Base-by-base conservation (phyloP, 2,113 vertebrate genomes). In the Strix aluco region DNA sequence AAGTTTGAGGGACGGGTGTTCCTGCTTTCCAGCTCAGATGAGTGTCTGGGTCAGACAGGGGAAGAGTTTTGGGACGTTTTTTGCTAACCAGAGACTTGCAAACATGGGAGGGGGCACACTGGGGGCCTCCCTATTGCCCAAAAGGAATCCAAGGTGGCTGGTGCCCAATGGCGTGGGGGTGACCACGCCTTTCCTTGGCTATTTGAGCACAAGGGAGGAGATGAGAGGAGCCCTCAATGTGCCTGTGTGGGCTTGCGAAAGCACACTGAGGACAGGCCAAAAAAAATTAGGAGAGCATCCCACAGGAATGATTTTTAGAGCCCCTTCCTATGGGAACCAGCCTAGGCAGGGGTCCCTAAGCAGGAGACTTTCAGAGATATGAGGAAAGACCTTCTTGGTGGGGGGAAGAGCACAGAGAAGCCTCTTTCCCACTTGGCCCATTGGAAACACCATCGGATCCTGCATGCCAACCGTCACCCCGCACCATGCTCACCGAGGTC, bases 211-310 rank as follows among this genome's bases (percentile, higher is more conserved):
- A 19, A 29, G 47, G 32, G 30, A 65, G 77, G 44, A 74, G 65
- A 55, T 0, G 1, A 90, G 75, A 86, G n/a, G 27, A 92, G 71
- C 34, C 47, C 63, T 78, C 19, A 2, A 36, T 9, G n/a, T 4
- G 2, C 0, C 0, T 7, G 5, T 25, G 18, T 65, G 73, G 78
- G 58, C 63, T 88, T 52, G 36, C 0, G 0, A 77, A 81, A 81
- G 44, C 72, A 49, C 44, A 16, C 0, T 10, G 61, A 93, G 63
- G 46, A 81, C 51, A 27, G 49, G 44, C 23, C 36, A 69, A 42
- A 59, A 70, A 77, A 84, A 23, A 15, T 67, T 8, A 90, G 74
- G 62, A 57, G 67, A 80, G 21, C 38, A 81, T 52, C 25, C 62
- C 59, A 55, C 61, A 66, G 65, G 62, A 71, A 90, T 74, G 10